Base-by-base conservation (phyloP, 1,140 invertebrate species). In the Diorhabda elongata region DNA sequence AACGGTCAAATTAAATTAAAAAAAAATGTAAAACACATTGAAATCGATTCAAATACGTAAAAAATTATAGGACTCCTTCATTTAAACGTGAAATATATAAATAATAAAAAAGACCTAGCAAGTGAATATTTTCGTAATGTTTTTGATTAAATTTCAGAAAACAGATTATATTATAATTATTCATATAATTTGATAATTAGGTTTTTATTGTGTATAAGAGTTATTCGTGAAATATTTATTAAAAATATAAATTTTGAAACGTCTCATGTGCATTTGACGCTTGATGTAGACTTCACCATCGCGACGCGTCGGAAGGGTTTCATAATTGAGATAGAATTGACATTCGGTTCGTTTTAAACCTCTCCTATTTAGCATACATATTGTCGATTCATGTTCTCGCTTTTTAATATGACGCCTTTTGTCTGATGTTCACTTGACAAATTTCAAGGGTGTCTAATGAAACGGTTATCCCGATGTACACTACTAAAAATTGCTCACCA, bases 321-420 rank as follows among this genome's bases (percentile, higher is more conserved):
- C 72, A 71, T 77, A 77, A 77, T 77, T 76, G 75, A 68, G 61
- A 74, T 72, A 71, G 66, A 67, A 77, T 75, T 74, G 75, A 73
- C 69, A 69, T 61, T 61, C 63, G 69, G 58, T 70, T 71, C 69
- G 69, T 62, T 72, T 69, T 65, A 71, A 74, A 67, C 58, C 67
- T 71, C 45, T 71, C 45, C 75, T 75, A 70, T 73, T 76, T 76
- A 73, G 75, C 75, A 76, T 76, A 75, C 73, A 72, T 73, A 75
- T 76, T 75, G 70, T 72, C 70, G 62, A 75, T 73, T 73, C 70
- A 64, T 75, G 66, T 73, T 71, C 71, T 9, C 61, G 67, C 69
- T 73, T 74, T 74, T 73, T 74, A 70, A 71, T 72, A 73, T 71
- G 70, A 67, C 68, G 67, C 72, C 67, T 68, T 52, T 68, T 68